Conservation (phyloP, 2,113 vertebrate genomes). For the Centropus unirufus region DNA sequence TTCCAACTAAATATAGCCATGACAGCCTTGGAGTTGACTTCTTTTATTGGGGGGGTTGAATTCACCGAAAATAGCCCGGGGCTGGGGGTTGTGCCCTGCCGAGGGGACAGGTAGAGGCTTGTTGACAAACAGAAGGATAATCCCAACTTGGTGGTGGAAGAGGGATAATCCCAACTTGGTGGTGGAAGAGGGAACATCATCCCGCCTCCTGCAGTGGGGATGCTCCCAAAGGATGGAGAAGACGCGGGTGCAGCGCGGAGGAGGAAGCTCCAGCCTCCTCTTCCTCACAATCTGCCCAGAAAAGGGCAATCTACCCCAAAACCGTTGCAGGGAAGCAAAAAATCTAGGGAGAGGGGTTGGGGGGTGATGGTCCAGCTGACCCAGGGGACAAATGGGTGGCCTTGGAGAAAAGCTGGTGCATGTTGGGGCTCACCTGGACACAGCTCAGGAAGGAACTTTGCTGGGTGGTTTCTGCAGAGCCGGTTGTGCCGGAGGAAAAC, state of each 20-base stretch:
- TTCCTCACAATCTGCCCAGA: not conserved
- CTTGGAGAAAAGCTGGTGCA: not conserved
- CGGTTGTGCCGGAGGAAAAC: not conserved
- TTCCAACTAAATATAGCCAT: slow-evolving; percentile 81
- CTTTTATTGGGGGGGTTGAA: not conserved
- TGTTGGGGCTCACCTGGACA: fast-evolving
- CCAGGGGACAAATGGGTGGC: not conserved
- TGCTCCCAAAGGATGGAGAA: not conserved
- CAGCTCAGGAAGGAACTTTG: not conserved
- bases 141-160: not conserved
- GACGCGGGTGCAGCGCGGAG: fast-evolving
- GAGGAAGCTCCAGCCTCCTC: not conserved
- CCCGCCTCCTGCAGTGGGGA: not conserved
- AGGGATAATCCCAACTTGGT: slow-evolving; percentile 6
- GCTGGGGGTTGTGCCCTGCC: not conserved
- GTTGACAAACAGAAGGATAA: slow-evolving; percentile 29
- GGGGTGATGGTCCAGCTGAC: no score
- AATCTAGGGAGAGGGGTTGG: no score
- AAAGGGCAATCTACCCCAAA: not conserved
- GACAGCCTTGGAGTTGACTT: slow-evolving; percentile 57
- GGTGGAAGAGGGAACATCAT: not conserved
- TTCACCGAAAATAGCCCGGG: slow-evolving; percentile 67
- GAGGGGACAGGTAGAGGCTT: not conserved
- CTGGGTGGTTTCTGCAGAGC: not conserved
- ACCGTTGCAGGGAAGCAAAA: not conserved